Conservation (phyloP, 2,888 invertebrate species). For the Nymphalis polychloros region DNA sequence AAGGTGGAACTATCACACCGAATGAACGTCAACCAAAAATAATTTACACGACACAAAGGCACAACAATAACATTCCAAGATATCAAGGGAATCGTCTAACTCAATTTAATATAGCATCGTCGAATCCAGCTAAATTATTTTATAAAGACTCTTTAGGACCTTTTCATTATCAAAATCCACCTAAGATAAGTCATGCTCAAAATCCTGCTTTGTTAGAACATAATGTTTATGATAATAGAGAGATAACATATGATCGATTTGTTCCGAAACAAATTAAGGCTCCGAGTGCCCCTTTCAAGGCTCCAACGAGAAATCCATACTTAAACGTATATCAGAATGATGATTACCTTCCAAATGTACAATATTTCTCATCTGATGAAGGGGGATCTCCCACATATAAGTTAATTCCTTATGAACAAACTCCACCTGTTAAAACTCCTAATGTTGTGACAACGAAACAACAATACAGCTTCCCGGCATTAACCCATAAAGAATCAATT, state of each 20-base stretch:
- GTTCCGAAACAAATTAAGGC: conserved; percentile 57
- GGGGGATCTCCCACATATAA: conserved; percentile 67
- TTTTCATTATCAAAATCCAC: conserved; percentile 50
- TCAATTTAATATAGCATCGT: conserved; percentile 73
- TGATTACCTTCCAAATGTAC: conserved; percentile 53
- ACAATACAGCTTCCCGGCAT: conserved; percentile 50
- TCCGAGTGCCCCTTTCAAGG: conserved; percentile 48
- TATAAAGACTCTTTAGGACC: conserved; percentile 61
- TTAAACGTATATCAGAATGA: conserved; percentile 57
- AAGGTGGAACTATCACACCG: conserved; percentile 53
- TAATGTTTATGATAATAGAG: conserved; percentile 46
- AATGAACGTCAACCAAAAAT: conserved; percentile 63
- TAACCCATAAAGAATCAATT: conserved; percentile 57
- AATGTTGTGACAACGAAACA: conserved; percentile 51
- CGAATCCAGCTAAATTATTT: conserved; percentile 70
- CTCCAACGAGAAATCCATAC: conserved; percentile 59
- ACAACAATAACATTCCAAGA: conserved; percentile 65
- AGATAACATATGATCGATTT: conserved; percentile 54
- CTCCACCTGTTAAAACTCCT: conserved; percentile 64
- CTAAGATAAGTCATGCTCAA: conserved; percentile 54
- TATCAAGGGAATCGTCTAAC: conserved; percentile 76
- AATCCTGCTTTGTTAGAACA: conserved; percentile 55
- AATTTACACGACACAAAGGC: conserved; percentile 54
- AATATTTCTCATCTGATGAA: conserved; percentile 66
- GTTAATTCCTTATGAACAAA: conserved; percentile 77